Conservation (phyloP, 1,140 invertebrate genomes). For the Diabrotica virgifera region DNA sequence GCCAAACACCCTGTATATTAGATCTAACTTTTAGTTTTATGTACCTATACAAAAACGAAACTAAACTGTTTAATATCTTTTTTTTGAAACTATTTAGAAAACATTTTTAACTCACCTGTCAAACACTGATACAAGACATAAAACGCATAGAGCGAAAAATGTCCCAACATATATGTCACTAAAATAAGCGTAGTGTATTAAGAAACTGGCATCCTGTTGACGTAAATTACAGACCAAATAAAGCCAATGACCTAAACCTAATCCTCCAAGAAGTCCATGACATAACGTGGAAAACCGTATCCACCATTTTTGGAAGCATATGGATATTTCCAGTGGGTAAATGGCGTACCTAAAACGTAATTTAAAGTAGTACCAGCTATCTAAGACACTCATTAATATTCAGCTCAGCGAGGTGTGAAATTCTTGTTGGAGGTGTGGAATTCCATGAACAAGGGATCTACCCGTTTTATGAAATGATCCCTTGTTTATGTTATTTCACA, state of each 20-base stretch:
- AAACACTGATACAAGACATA: slow-evolving; percentile 46
- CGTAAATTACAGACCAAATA: slow-evolving; percentile 40
- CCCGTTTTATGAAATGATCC: too few relatives aligned
- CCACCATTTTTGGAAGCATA: slow-evolving; percentile 43
- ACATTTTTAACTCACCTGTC: slow-evolving; percentile 37
- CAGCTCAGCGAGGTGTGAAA: too few relatives aligned
- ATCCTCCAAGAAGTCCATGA: slow-evolving; percentile 44
- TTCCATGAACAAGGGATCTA: too few relatives aligned
- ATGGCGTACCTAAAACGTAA: slow-evolving; percentile 20
- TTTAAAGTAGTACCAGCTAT: too few relatives aligned
- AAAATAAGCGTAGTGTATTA: slow-evolving; percentile 45
- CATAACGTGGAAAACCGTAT: slow-evolving; percentile 41
- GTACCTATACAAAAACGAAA: too few relatives aligned
- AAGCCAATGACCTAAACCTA: slow-evolving; percentile 44
- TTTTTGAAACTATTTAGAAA: too few relatives aligned
- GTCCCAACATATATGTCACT: slow-evolving; percentile 44
- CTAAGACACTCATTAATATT: too few relatives aligned
- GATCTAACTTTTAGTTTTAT: too few relatives aligned
- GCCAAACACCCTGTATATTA: too few relatives aligned
- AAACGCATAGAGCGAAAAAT: slow-evolving; percentile 42
- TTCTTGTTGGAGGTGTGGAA: too few relatives aligned
- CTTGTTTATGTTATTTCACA: too few relatives aligned
- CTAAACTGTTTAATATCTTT: too few relatives aligned
- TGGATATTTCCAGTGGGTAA: slow-evolving; percentile 41
- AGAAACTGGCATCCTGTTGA: slow-evolving; percentile 36